Base-by-base conservation (phyloP, 2,113 vertebrate species). In the Nothobranchius furzeri region DNA sequence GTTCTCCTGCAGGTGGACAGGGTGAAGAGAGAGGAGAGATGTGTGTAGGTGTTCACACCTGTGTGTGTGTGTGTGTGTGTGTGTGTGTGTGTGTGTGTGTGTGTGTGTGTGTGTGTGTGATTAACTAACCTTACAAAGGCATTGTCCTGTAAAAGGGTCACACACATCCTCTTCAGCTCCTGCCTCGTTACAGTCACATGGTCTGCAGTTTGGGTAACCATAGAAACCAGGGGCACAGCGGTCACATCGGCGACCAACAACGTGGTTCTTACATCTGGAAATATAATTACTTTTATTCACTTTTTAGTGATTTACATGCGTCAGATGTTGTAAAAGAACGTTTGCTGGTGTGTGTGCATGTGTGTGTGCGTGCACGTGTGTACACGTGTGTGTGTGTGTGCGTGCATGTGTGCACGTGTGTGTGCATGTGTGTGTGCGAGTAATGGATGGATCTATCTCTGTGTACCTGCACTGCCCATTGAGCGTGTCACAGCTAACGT, bases 381-480 rank as follows among this genome's bases (percentile, higher is more conserved):
- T 20, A 20, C 20, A 20, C 20, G 30, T 30, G 30, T 30, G 30
- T 30, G 30, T 30, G 10, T 42, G 40, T 42, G 40, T 60, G 30
- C 4, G 30, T 30, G 20, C 20, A 20, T 42, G 10, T 9, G 40
- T 42, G 7, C 8, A 7, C 8, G 7, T 42, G 10, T 42, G 40
- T 4, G 40, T 60, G 30, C 4, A 4, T 30, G 30, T 30, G 30
- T 30, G 30, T 30, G 30, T 30, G 30, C 4, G 30, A 3, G 4
- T 30, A 4, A 30, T 4, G 30, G 30, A 30, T 30, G 30, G 30
- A 9, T 40, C 37, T 9, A 40, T 36, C 14, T 6, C 7, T 37
- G 4, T 85, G 68, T 84, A 98, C 98, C 90, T 95, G 96, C 98
- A 99, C 92, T 98, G 97, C 46, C 98, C 98, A 0, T 94, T 97